Conservation (phyloP, 2,113 vertebrate genomes). For the Oryzias celebensis region DNA sequence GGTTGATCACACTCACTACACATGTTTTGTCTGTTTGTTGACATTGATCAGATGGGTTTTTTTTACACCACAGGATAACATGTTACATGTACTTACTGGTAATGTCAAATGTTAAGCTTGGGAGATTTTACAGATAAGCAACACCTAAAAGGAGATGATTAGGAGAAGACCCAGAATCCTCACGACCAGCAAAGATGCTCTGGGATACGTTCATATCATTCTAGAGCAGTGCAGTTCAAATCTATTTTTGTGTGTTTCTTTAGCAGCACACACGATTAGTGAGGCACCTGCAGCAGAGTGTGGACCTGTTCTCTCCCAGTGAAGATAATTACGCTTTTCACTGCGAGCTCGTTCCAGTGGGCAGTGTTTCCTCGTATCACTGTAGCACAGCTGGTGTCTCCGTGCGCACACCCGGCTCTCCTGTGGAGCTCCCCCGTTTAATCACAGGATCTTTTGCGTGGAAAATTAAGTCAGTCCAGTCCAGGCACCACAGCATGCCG, state of each 20-base stretch:
- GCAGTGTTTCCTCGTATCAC: slow-evolving; percentile 46
- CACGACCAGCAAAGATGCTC: neutral
- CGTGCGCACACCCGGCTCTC: slow-evolving; percentile 28
- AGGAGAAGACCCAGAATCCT: neutral
- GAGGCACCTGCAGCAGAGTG: slow-evolving; percentile 15
- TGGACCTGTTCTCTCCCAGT: slow-evolving; percentile 33
- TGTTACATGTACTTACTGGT: no score
- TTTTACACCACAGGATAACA: no score
- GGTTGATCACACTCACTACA: no score
- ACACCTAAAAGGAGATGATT: neutral
- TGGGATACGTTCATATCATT: neutral
- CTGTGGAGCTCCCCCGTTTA: slow-evolving; percentile 27
- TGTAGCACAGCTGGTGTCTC: slow-evolving; percentile 36
- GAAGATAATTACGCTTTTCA: slow-evolving; percentile 50
- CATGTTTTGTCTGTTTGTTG: no score
- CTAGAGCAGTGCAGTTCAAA: neutral
- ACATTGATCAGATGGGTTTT: no score
- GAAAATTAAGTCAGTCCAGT: slow-evolving; percentile 43
- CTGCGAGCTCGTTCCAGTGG: slow-evolving; percentile 44
- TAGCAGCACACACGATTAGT: neutral
- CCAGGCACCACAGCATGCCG: neutral
- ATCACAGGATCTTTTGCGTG: slow-evolving; percentile 45
- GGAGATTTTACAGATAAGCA: no score
- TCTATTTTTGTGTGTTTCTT: neutral
- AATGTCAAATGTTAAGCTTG: no score